A percentile compares a stretch with the other conserved stretches of the same genome.
Conservation (phyloP, 2,113 vertebrate genomes). For the Dryoscopus gambensis region DNA sequence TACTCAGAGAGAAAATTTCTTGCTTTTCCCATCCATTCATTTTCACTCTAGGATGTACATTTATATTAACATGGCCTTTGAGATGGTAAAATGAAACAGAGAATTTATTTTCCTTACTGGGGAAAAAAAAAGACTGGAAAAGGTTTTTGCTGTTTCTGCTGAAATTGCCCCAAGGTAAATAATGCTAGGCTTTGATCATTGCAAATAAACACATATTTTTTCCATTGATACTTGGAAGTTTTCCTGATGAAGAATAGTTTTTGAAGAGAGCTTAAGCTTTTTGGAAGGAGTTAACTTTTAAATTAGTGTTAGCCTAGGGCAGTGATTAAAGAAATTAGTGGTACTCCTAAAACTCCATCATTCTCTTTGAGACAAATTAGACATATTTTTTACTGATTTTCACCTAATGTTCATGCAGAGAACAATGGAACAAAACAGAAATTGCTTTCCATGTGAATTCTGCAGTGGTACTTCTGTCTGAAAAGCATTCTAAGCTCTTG, state of each 20-base stretch:
- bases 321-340: background rate
- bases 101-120: background rate
- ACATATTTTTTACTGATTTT: background rate
- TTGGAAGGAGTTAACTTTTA: background rate
- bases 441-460: background rate
- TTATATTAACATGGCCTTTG: background rate
- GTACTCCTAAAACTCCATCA: background rate
- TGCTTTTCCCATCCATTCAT: background rate
- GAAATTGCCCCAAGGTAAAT: background rate
- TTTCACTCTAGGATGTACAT: background rate
- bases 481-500: background rate
- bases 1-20: background rate
- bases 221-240: background rate
- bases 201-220: background rate
- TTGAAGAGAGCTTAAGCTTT: background rate
- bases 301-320: background rate
- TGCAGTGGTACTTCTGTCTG: background rate
- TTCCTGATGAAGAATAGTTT: background rate
- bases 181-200: background rate
- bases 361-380: background rate
- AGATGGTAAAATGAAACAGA: background rate
- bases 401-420: background rate
- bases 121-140: background rate
- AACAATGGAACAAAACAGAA: background rate
- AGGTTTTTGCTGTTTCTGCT: background rate